Percentiles rank a stretch among this genome's conserved stretches.
Evolutionary conservation across 2,797 vertebrate genomes (phyloP).

Genomic region (Danio aesculapii): DNA sequence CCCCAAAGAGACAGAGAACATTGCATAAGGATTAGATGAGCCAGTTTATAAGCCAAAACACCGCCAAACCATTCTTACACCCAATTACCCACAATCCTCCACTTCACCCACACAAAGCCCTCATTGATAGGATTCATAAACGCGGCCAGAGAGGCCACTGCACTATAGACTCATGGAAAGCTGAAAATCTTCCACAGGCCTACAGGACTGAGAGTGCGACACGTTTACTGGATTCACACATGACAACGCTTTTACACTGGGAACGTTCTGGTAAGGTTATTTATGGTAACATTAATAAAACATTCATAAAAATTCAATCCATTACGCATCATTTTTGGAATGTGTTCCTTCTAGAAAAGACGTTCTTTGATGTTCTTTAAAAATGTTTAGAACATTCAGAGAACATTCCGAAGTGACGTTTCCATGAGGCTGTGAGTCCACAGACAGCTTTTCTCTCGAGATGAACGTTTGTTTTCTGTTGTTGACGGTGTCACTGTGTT

Average conservation of each 20-base stretch:
- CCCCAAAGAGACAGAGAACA: conserved; percentile 5
- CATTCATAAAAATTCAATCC: no score
- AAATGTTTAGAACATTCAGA: no score
- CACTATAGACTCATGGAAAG: conserved; percentile 33
- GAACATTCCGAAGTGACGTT: no score
- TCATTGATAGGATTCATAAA: conserved; percentile 59
- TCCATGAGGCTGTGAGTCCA: no score
- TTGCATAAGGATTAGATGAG: conserved; percentile 52
- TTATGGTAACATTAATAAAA: no score
- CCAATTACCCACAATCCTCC: conserved; percentile 58
- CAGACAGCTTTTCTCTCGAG: no score
- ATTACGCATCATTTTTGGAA: no score
- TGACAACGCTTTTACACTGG: background rate
- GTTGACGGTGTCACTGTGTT: no score
- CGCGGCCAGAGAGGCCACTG: background rate
- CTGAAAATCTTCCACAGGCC: conserved; percentile 39
- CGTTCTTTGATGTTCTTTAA: no score
- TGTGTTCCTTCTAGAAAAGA: no score
- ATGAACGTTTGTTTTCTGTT: no score
- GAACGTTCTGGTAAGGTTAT: no score
- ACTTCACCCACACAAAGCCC: conserved; percentile 58
- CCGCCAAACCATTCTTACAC: conserved; percentile 52
- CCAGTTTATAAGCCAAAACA: conserved; percentile 21
- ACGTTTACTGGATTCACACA: background rate
- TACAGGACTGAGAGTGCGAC: background rate